Conservation (phyloP, 2,113 vertebrate species). For the Nettapus auritus region DNA sequence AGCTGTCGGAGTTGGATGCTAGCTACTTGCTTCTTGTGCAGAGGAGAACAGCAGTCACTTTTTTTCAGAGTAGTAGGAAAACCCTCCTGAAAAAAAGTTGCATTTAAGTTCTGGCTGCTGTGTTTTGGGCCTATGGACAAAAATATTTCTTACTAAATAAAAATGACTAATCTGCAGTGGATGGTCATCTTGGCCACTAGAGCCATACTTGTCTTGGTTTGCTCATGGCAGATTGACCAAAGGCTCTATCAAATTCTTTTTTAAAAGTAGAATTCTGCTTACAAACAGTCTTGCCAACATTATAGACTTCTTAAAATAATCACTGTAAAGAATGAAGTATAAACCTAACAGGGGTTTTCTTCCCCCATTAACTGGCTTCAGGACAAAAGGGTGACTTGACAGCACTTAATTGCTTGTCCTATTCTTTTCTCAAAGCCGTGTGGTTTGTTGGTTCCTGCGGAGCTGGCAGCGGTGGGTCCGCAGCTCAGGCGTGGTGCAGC, state of each 20-base stretch:
- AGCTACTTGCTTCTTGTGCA: background rate
- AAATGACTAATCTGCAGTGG: background rate
- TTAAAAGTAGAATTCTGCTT: background rate
- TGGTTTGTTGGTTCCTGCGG: background rate
- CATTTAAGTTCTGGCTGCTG: background rate
- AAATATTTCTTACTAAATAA: background rate
- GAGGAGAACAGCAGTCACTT: background rate
- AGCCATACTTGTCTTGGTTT: background rate
- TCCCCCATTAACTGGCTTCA: background rate
- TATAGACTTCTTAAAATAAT: background rate
- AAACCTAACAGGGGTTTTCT: background rate
- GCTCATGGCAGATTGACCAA: background rate
- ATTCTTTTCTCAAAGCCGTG: background rate
- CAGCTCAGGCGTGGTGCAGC: background rate
- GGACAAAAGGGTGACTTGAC: constrained; percentile 47
- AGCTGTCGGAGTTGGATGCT: background rate
- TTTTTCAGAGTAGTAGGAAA: background rate
- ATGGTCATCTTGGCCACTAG: background rate
- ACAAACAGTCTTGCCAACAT: background rate
- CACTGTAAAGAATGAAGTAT: background rate
- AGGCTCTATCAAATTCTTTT: background rate
- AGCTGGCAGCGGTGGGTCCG: background rate
- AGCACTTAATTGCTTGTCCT: constrained; percentile 45
- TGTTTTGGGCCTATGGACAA: background rate
- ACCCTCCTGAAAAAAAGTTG: background rate